phyloP scores from a whole-genome alignment of 1,140 invertebrate species.

The Leptinotarsa undecemlineata region DNA sequence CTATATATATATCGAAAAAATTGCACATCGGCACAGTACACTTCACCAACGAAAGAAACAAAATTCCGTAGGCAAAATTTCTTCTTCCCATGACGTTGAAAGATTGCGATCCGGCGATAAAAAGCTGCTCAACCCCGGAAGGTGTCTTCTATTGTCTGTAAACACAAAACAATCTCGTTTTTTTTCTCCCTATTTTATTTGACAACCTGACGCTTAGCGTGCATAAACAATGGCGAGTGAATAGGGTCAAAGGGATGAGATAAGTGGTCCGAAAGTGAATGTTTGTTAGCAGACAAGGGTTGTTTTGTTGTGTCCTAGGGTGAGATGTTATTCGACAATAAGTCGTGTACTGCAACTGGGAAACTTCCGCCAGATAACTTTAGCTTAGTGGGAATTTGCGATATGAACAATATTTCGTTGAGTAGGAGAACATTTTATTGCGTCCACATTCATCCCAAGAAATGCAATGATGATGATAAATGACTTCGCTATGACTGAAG shows the following conservation, averaged over 20 bases:
- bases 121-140: not conserved
- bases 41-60: too few relatives aligned
- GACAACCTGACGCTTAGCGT: conserved; percentile 15
- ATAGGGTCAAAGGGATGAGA: conserved; percentile 23
- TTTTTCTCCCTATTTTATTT: conserved; percentile 5
- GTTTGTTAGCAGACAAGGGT: conserved; percentile 9
- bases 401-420: too few relatives aligned
- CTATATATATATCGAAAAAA: too few relatives aligned
- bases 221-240: conserved; percentile 12
- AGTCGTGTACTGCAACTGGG: not conserved
- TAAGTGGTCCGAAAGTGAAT: conserved; percentile 15
- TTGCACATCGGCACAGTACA: too few relatives aligned
- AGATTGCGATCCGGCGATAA: not conserved
- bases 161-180: conserved; percentile 6
- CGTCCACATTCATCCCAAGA: too few relatives aligned
- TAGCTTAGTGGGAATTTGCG: too few relatives aligned
- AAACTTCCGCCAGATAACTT: too few relatives aligned
- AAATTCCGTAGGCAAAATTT: too few relatives aligned
- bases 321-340: not conserved
- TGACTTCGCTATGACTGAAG: too few relatives aligned
- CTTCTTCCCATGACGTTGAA: too few relatives aligned
- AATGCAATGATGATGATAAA: too few relatives aligned
- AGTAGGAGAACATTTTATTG: too few relatives aligned
- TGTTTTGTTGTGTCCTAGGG: not conserved
- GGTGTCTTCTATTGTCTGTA: not conserved